Evolutionary conservation across 92 coral and sea anemone genomes (phyloP), one percentile per base, ranked within the genome.

Genomic region (Plumapathes pennacea): DNA sequence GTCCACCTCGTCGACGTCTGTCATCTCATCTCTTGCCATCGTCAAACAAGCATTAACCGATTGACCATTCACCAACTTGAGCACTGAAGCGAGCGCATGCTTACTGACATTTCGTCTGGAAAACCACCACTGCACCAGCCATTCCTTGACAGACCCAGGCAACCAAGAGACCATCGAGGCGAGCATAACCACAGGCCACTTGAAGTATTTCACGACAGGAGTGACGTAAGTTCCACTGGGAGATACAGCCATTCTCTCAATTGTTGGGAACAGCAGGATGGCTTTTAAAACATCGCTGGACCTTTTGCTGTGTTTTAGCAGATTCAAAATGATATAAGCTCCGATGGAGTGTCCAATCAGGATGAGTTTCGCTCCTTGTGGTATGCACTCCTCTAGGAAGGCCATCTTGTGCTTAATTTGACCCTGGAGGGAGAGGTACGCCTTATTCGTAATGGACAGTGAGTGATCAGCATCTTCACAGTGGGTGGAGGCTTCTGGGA

Each of bases 271-370:
- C 45, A 92, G 32, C 13, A 92, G 72, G 22, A 92, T 77, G 4
- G 85, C 72, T 57, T 92, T 89, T 26, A 85, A 28, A n/a, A 92
- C 56, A 41, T 82, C 81, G 7, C 65, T 10, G 9, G 65, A 34
- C 25, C 82, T 45, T 14, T 46, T 47, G 27, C 67, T 66, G 19
- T 74, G 58, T 55, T 64, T 86, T 11, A 92, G 56, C n/a, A 92
- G 77, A 47, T 92, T 78, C 4, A 92, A 77, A 28, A 84, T 72
- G 3, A 92, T 57, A 27, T 89, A 92, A 19, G 98, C 98, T n/a
- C 98, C 98, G 26, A 92, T 92, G 2, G 98, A 92, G 52, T 92
- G 98, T 12, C 98, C 98, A 43, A 92, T 70, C 1, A 92, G 95
- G 24, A 89, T 68, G 4, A 92, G 60, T 53, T 69, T 83, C 15